A percentile compares a stretch with the other conserved stretches of the same genome.
Conservation (phyloP, 2,888 invertebrate genomes). For the Meiosimyza platycephala region DNA sequence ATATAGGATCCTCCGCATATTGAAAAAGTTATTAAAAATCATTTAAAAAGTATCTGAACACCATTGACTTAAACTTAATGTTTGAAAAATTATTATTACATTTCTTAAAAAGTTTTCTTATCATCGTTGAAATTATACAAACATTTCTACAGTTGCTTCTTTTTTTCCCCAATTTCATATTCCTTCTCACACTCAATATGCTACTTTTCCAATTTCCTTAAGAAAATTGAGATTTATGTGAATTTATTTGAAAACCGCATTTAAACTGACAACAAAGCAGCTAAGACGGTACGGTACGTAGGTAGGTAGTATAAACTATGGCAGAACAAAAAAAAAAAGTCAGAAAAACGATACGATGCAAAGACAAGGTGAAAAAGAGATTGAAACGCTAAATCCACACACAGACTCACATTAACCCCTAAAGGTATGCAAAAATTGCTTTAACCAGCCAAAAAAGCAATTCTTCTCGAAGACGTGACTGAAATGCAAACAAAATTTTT, state of each 20-base stretch:
- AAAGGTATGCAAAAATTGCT: conserved; percentile 43
- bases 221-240: conserved; percentile 22
- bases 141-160: too few species aligned
- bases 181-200: too few species aligned
- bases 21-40: too few species aligned
- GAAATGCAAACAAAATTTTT: conserved; percentile 17
- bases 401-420: conserved; percentile 32
- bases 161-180: too few species aligned
- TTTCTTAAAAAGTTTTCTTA: too few species aligned
- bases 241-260: conserved; percentile 21
- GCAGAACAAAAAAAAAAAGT: background rate
- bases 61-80: too few species aligned
- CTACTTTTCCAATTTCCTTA: conserved; percentile 2
- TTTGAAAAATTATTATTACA: too few species aligned
- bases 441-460: conserved; percentile 28
- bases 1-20: too few species aligned
- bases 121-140: too few species aligned
- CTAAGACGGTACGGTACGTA: too few species aligned
- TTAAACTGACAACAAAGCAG: conserved; percentile 13
- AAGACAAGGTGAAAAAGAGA: conserved; percentile 26
- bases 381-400: conserved; percentile 15
- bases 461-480: conserved; percentile 27
- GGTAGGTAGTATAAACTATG: background rate
- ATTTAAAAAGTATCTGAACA: too few species aligned
- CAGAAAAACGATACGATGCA: background rate